Base-by-base conservation (phyloP, 2,797 vertebrate genomes). In the Melanotaenia parkinsoni region DNA sequence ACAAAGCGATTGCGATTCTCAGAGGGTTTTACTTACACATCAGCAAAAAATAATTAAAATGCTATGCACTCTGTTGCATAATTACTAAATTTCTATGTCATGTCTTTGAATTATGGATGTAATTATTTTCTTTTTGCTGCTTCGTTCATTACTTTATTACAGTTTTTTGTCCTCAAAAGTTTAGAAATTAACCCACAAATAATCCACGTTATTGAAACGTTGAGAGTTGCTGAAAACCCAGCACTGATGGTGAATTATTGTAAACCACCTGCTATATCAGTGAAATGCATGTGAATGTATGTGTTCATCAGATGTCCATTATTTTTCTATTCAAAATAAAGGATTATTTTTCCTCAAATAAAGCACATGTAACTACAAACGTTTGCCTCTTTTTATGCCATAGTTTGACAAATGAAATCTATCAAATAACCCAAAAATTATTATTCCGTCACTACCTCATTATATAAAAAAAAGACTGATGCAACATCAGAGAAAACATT, bases 241-340 rank as follows among this genome's bases (percentile, higher is more conserved):
- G 40, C 28, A 76, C 13, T 58, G 56, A 74, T 65, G 57, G 58
- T 80, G 50, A 83, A 68, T 63, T 65, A 70, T 28, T 84, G 79
- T 82, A 79, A 79, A 75, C 35, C 47, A 80, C 79, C 78, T 80
- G 47, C 75, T 79, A 83, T 60, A 77, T 71, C 61, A 82, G 80
- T 81, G 79, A 83, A 89, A 83, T 90, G 90, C 90, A 93, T 90
- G 89, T 56, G 82, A 91, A 91, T 90, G 87, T 91, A 87, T 76
- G 82, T 88, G 80, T 77, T 89, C 87, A 85, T 92, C 86, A 91
- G 88, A 94, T 93, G 81, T 90, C 72, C 86, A 87, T 93, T 94
- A 94, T 95, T 94, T 94, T 95, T 95, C 87, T 95, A 95, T 89
- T 81, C 76, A 85, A 90, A 91, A 90, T 87, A 91, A 94, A 88